phyloP scores from a whole-genome alignment of 1,140 invertebrate genomes.

The Pseudoatta argentina region DNA sequence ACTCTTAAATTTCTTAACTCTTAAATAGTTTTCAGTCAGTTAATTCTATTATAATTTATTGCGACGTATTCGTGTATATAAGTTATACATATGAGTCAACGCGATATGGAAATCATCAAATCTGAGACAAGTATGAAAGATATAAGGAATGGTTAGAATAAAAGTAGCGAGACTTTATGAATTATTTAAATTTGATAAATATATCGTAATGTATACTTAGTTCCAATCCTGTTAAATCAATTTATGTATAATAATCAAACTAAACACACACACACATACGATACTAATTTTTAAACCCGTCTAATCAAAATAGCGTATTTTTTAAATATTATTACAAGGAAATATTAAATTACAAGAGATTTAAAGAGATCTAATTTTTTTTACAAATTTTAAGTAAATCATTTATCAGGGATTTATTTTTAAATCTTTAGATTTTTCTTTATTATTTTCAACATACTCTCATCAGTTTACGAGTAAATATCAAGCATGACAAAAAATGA shows the following conservation, averaged over 20 bases:
- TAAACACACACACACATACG: slow-evolving; percentile 62
- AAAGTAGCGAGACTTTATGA: slow-evolving; percentile 42
- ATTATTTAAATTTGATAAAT: slow-evolving; percentile 68
- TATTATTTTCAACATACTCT: not conserved
- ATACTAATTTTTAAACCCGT: slow-evolving; percentile 72
- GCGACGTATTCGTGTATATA: not conserved
- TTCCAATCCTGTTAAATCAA: slow-evolving; percentile 72
- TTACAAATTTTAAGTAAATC: not conserved
- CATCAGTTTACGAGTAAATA: not conserved
- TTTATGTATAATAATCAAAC: slow-evolving; percentile 76
- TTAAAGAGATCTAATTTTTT: not conserved
- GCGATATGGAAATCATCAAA: not conserved
- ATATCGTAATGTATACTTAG: slow-evolving; percentile 69
- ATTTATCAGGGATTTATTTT: not conserved
- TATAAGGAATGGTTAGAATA: slow-evolving; percentile 41
- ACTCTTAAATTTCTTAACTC: not conserved
- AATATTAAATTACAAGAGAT: not conserved
- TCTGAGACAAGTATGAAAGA: slow-evolving; percentile 16
- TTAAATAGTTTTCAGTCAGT: slow-evolving; percentile 1
- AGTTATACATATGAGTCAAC: not conserved
- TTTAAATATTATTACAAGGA: slow-evolving; percentile 34
- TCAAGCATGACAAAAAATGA: not conserved
- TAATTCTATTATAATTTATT: slow-evolving; percentile 43
- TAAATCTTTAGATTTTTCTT: not conserved
- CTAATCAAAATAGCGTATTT: slow-evolving; percentile 64